A percentile compares a stretch with the other conserved stretches of the same genome.
Conservation (phyloP, 1,140 invertebrate species). For the Watersipora subatra region DNA sequence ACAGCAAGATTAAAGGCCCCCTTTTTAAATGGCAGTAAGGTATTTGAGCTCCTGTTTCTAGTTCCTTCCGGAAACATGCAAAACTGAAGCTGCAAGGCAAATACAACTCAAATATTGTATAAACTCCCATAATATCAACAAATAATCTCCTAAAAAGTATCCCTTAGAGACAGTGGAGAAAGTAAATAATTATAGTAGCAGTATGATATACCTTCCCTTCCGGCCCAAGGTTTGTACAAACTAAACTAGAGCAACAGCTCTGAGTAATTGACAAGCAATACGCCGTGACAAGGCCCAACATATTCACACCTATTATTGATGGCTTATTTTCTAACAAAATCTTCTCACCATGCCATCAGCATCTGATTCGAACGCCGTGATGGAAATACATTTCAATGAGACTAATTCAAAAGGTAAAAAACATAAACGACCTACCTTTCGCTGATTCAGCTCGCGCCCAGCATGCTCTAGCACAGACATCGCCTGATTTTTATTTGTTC, state of each 20-base stretch:
- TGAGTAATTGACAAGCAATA: too few relatives aligned
- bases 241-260: too few relatives aligned
- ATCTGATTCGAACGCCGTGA: background rate
- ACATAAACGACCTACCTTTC: background rate
- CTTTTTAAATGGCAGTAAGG: background rate
- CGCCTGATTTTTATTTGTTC: background rate
- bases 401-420: too few relatives aligned
- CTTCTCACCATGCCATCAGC: background rate
- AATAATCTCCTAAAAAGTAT: too few relatives aligned
- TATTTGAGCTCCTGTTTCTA: background rate
- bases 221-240: background rate
- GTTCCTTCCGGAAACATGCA: background rate
- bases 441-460: background rate
- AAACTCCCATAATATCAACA: too few relatives aligned
- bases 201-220: too few relatives aligned
- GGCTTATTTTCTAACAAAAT: background rate
- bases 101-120: background rate
- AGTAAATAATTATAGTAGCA: too few relatives aligned
- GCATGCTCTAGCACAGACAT: background rate
- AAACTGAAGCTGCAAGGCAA: background rate
- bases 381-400: too few relatives aligned
- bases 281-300: too few relatives aligned
- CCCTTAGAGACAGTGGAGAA: too few relatives aligned
- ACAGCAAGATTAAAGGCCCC: background rate
- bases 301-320: background rate